Conservation (phyloP, 2,113 vertebrate species). For the Tautogolabrus adspersus region DNA sequence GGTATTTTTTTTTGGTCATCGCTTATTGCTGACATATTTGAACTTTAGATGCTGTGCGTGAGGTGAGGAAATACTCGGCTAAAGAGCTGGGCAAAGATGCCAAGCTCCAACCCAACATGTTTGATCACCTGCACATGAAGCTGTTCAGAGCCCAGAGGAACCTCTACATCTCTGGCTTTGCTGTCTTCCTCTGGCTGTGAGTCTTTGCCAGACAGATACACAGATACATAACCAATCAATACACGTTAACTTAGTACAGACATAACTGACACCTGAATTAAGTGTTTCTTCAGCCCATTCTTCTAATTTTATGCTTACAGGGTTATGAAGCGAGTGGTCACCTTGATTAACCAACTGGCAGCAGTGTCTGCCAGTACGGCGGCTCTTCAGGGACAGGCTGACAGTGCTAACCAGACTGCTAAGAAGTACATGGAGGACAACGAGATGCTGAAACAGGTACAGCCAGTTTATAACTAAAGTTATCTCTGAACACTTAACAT, state of each 20-base stretch:
- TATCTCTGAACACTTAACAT: no score
- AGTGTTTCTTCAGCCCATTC: background rate
- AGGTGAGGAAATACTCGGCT: constrained; percentile 92
- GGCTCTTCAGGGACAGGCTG: constrained; percentile 87
- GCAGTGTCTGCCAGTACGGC: constrained; percentile 77
- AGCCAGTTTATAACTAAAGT: background rate
- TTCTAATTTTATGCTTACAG: constrained; percentile 48
- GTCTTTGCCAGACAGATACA: constrained; percentile 60
- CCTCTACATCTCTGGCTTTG: constrained; percentile 97
- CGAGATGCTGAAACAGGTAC: constrained; percentile 85
- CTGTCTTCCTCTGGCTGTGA: constrained; percentile 98
- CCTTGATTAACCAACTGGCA: constrained; percentile 92
- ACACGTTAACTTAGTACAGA: no score
- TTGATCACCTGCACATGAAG: constrained; percentile 96
- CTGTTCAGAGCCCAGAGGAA: constrained; percentile 97
- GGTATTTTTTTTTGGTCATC: no score
- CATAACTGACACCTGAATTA: background rate
- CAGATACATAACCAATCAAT: background rate
- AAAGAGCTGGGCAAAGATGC: constrained; percentile 70
- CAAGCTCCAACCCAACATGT: constrained; percentile 80
- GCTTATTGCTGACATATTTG: no score
- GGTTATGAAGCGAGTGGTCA: constrained; percentile 89
- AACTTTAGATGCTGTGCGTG: constrained; percentile 90
- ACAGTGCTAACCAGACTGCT: constrained; percentile 85
- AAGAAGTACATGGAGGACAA: constrained; percentile 92